A percentile compares a stretch with the other conserved stretches of the same genome.
Evolutionary conservation across 2,888 invertebrate species (phyloP).

Genomic region (Euspilapteryx auroguttella): DNA sequence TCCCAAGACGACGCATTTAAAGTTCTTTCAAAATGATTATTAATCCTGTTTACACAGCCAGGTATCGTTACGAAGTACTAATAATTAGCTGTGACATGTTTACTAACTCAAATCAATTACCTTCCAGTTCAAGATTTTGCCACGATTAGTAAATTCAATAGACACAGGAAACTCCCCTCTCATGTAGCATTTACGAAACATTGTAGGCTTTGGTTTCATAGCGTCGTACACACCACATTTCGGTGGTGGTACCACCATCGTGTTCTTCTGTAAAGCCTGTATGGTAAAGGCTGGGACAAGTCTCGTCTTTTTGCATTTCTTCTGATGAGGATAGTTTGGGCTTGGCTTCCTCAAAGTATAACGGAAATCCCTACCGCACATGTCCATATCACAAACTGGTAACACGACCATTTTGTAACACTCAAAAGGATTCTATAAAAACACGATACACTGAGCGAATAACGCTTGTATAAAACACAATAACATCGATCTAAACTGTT

Average conservation of each 20-base stretch:
- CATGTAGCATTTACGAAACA: background rate
- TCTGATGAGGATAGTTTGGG: background rate
- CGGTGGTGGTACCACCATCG: background rate
- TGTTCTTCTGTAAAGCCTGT: background rate
- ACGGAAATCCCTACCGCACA: background rate
- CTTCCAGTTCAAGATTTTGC: background rate
- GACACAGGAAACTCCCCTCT: background rate
- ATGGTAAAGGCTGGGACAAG: background rate
- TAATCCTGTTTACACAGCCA: no score
- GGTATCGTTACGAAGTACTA: no score
- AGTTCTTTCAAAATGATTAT: no score
- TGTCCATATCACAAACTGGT: background rate
- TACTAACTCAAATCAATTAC: no score
- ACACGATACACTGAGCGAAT: slow-evolving; percentile 2
- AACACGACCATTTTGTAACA: background rate
- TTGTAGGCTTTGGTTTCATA: background rate
- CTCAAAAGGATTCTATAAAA: background rate
- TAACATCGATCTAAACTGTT: slow-evolving; percentile 56
- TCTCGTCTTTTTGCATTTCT: background rate
- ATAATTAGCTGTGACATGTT: no score
- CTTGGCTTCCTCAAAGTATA: background rate
- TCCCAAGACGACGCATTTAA: no score
- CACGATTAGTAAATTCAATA: background rate
- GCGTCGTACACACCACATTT: background rate
- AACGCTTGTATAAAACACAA: slow-evolving; percentile 30